Evolutionary conservation across 2,888 invertebrate species (phyloP).

Genomic region (Standfussiana lucernea): DNA sequence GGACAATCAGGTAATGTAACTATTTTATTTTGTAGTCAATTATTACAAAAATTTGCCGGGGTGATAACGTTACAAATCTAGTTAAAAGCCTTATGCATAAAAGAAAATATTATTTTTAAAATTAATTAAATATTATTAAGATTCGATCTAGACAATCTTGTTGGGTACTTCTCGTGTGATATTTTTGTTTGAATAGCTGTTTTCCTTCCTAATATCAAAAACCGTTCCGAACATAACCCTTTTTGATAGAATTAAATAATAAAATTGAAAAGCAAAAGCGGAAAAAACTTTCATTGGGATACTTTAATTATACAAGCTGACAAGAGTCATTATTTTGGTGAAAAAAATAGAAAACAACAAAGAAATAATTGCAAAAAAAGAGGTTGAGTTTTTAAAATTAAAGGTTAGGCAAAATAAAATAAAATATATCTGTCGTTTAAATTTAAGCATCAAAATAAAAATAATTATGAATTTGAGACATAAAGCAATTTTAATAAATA

Average conservation of each 20-base stretch:
- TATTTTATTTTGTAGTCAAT: neutral
- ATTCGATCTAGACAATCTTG: neutral
- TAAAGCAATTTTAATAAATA: neutral
- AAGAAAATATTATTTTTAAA: neutral
- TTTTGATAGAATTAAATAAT: neutral
- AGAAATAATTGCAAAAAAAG: neutral
- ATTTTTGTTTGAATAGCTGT: neutral
- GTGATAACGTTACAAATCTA: neutral
- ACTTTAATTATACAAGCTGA: neutral
- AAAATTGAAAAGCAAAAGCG: neutral
- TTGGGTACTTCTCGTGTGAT: neutral
- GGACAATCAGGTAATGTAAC: slow-evolving; percentile 81
- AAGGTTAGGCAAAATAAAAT: too few species aligned
- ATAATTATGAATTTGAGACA: neutral
- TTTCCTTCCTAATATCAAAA: neutral
- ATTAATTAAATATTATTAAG: too few species aligned
- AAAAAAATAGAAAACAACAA: neutral
- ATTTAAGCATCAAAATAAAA: neutral
- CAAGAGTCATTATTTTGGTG: neutral
- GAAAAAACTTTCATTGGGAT: neutral
- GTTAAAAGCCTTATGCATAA: neutral
- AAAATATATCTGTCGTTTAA: too few species aligned
- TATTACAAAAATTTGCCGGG: neutral
- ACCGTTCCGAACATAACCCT: neutral
- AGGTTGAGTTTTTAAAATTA: neutral